Evolutionary conservation across 2,797 vertebrate genomes (phyloP).

Genomic region (Zonotrichia albicollis): DNA sequence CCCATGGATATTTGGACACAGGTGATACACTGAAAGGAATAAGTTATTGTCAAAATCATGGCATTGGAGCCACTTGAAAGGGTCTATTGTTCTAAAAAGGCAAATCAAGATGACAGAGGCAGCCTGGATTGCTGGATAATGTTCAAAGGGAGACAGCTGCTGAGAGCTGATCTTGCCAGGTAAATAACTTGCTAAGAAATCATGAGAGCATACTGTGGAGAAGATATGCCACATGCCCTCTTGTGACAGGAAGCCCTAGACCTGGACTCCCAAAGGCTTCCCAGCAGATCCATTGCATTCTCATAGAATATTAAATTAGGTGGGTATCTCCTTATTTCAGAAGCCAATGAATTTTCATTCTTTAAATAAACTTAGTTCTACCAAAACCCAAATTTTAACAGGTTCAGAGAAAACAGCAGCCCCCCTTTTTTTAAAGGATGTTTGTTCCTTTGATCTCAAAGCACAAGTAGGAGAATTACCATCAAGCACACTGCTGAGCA

Average conservation of each 20-base stretch:
- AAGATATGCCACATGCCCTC: neutral
- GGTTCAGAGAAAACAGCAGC: neutral
- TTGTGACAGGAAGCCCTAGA: neutral
- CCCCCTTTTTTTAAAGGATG: neutral
- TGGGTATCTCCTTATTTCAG: neutral
- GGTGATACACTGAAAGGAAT: neutral
- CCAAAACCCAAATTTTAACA: neutral
- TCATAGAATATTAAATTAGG: neutral
- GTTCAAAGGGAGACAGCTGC: neutral
- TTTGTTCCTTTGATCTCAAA: accelerated
- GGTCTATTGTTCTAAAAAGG: neutral
- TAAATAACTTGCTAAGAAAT: neutral
- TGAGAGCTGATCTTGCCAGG: neutral
- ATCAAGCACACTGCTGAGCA: neutral
- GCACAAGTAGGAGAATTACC: accelerated
- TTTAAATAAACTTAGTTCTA: neutral
- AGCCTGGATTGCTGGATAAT: neutral
- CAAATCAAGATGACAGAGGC: neutral
- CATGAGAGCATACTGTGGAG: neutral
- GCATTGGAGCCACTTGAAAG: neutral
- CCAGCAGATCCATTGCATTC: neutral
- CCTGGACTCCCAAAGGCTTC: neutral
- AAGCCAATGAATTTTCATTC: neutral
- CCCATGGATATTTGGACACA: neutral
- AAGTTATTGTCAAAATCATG: neutral